phyloP scores from a whole-genome alignment of 2,888 invertebrate species.

The Holacanthella duospinosa region DNA sequence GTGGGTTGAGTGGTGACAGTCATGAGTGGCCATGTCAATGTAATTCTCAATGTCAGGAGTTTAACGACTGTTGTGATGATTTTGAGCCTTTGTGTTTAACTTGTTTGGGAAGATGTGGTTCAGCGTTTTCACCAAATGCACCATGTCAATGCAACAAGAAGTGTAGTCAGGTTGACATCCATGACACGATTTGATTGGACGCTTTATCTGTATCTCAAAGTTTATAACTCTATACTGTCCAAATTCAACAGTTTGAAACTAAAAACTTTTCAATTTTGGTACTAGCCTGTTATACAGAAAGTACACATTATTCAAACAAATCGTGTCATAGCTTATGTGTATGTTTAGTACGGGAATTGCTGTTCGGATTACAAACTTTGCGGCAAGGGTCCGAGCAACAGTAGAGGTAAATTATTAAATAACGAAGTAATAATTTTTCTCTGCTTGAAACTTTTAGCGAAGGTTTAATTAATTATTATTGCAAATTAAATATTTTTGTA shows the following conservation, averaged over 20 bases:
- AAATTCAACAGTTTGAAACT: too few relatives aligned
- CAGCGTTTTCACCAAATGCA: not conserved
- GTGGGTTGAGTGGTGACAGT: not conserved
- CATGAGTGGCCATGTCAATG: too few relatives aligned
- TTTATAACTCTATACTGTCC: not conserved
- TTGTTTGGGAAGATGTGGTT: not conserved
- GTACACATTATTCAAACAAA: too few relatives aligned
- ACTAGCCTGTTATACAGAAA: too few relatives aligned
- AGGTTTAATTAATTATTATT: too few relatives aligned
- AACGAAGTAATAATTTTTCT: too few relatives aligned
- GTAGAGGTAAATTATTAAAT: too few relatives aligned
- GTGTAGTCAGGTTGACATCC: not conserved
- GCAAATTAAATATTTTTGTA: too few relatives aligned
- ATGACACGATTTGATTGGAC: not conserved
- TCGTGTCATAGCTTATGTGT: too few relatives aligned
- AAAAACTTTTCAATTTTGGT: too few relatives aligned
- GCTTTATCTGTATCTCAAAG: not conserved
- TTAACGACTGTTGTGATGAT: not conserved
- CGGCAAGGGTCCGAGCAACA: too few relatives aligned
- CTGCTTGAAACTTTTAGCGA: too few relatives aligned
- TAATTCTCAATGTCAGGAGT: not conserved
- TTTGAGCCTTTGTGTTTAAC: not conserved
- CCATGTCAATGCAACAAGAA: not conserved
- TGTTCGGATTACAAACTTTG: not conserved
- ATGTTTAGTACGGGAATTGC: not conserved